Percentiles rank a stretch among this genome's conserved stretches.
phyloP scores from a whole-genome alignment of 2,888 invertebrate species.

The Quadroppia sp. region DNA sequence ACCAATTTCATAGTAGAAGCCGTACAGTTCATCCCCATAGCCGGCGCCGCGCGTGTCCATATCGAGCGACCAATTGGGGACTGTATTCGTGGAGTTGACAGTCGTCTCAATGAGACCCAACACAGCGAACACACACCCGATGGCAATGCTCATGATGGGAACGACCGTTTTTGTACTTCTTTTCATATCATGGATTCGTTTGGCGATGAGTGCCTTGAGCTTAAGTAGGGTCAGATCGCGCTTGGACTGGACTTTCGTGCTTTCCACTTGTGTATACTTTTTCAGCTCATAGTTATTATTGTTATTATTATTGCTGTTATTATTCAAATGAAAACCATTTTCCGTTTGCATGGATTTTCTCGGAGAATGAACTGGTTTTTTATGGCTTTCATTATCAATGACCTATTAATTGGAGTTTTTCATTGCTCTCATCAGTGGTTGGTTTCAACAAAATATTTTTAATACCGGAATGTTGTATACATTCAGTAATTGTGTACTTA shows the following conservation, averaged over 20 bases:
- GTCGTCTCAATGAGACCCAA: constrained; percentile 40
- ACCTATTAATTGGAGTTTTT: not conserved
- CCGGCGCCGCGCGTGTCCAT: constrained; percentile 38
- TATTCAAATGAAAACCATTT: not conserved
- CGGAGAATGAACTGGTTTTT: not conserved
- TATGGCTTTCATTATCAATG: constrained; percentile 4
- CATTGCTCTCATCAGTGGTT: too few species aligned
- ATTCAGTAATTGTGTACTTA: too few species aligned
- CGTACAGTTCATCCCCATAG: constrained; percentile 19
- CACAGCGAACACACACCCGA: constrained; percentile 40
- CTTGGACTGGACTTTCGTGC: constrained; percentile 20
- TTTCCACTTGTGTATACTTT: not conserved
- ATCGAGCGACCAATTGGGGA: constrained; percentile 38
- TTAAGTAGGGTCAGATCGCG: constrained; percentile 36
- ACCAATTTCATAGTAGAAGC: constrained; percentile 37
- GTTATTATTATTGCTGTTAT: not conserved
- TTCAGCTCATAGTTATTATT: constrained; percentile 4
- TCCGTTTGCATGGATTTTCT: constrained; percentile 13
- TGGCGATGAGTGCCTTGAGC: constrained; percentile 37
- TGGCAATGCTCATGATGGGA: constrained; percentile 40
- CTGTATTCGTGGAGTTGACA: constrained; percentile 35
- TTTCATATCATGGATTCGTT: constrained; percentile 40
- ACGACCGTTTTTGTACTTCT: constrained; percentile 37
- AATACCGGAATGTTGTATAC: too few species aligned
- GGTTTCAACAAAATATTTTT: too few species aligned